Conservation (phyloP, 2,113 vertebrate genomes). For the Nibea coibor region DNA sequence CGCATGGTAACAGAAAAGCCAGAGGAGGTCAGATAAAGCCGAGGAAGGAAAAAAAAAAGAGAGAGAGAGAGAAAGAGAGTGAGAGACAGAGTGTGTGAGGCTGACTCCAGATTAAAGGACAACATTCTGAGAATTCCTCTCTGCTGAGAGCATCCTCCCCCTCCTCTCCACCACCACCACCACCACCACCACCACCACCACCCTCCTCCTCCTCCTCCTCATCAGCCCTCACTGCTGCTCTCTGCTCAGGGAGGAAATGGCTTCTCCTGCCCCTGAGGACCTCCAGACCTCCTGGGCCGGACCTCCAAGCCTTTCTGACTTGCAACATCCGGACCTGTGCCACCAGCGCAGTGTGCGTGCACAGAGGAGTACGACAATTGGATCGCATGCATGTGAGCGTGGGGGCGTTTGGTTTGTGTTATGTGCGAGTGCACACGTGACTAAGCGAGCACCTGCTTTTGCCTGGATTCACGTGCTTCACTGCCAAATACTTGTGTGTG, state of each 20-base stretch:
- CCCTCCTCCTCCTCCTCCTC: conserved; percentile 41
- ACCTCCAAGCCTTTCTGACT: conserved; percentile 68
- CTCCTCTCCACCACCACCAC: conserved; percentile 55
- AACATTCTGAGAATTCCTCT: conserved; percentile 95
- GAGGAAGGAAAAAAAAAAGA: conserved; percentile 27
- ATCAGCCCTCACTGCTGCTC: conserved; percentile 55
- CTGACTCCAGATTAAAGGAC: conserved; percentile 92
- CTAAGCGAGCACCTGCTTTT: conserved; percentile 63
- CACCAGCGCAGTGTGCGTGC: conserved; percentile 31
- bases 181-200: conserved; percentile 40
- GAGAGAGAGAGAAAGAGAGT: conserved; percentile 25
- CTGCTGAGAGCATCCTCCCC: conserved; percentile 86
- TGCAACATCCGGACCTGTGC: conserved; percentile 63
- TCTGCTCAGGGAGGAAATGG: conserved; percentile 71
- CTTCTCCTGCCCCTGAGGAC: conserved; percentile 71
- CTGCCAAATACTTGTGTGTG: conserved; percentile 30
- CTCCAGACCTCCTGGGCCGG: conserved; percentile 72
- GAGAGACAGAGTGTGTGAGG: conserved; percentile 72
- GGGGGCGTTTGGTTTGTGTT: conserved; percentile 51
- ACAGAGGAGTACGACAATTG: conserved; percentile 41
- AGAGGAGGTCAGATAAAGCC: conserved; percentile 85
- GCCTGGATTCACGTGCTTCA: conserved; percentile 20
- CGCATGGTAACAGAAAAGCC: conserved; percentile 61
- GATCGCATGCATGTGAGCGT: conserved; percentile 27
- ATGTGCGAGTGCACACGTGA: conserved; percentile 56